phyloP scores from a whole-genome alignment of 1,140 invertebrate species.

The Euwallacea fornicatus region DNA sequence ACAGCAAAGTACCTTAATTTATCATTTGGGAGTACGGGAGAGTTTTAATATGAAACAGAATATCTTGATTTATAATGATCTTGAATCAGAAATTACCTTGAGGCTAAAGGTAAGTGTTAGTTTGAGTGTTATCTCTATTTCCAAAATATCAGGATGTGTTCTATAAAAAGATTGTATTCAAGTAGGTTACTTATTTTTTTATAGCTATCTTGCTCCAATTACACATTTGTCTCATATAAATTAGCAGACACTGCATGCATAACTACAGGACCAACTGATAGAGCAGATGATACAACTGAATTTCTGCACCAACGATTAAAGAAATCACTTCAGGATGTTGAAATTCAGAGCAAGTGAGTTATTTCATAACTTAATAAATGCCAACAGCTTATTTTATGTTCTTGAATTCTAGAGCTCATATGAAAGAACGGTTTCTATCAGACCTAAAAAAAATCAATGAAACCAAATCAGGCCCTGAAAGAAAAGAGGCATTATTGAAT shows the following conservation, averaged over 20 bases:
- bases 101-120: slow-evolving; percentile 71
- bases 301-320: slow-evolving; percentile 64
- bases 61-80: slow-evolving; percentile 91
- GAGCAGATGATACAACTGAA: slow-evolving; percentile 46
- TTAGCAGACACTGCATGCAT: slow-evolving; percentile 69
- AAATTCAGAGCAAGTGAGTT: slow-evolving; percentile 86
- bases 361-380: not conserved
- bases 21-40: slow-evolving; percentile 96
- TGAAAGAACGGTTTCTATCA: slow-evolving; percentile 96
- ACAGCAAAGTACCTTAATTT: slow-evolving; percentile 91
- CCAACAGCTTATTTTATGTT: not conserved
- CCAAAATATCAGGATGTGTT: not conserved
- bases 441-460: slow-evolving; percentile 94
- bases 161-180: not conserved
- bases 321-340: slow-evolving; percentile 88
- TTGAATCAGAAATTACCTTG: slow-evolving; percentile 81
- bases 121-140: not conserved
- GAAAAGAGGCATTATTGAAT: slow-evolving; percentile 82
- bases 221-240: slow-evolving; percentile 87
- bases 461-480: slow-evolving; percentile 79
- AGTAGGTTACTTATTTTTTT: slow-evolving; percentile 43
- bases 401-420: slow-evolving; percentile 75
- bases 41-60: slow-evolving; percentile 99
- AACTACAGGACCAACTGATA: slow-evolving; percentile 61
- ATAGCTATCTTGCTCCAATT: slow-evolving; percentile 84